Evolutionary conservation across 1,140 invertebrate genomes (phyloP), one percentile per base, ranked within the genome.

Genomic region (Drosophila nasuta): DNA sequence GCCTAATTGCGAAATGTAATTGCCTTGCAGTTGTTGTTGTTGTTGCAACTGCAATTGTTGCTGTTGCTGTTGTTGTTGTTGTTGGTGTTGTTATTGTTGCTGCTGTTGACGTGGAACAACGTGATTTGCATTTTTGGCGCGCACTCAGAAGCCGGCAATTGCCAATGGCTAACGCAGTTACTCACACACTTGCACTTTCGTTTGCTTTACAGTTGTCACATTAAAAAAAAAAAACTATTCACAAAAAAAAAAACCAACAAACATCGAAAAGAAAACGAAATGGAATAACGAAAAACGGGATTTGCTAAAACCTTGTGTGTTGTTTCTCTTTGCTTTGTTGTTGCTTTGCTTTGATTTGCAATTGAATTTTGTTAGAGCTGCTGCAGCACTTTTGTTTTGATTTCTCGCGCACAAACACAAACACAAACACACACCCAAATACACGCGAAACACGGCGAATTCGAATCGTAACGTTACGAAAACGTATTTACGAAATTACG

Each of bases 51-150:
- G 20, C 20, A 20, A 20, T 20, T 45, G 49, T 45, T 46, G 46
- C 45, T 46, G 56, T 66, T 57, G 62, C n/a, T 64, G 20, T 30
- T n/a, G n/a, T n/a, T n/a, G n/a, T n/a, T n/a, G n/a, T n/a, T n/a
- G n/a, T n/a, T n/a, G n/a, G n/a, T 43, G 15, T 30, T 52, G 35
- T 49, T 60, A 49, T 13, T 54, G 41, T 46, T 49, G 30, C 5
- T 43, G 17, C 48, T 52, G 8, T 56, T 46, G 73, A 38, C 49
- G 46, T 68, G 57, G 30, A 51, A n/a, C 30, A 75, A 62, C 65
- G 62, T 70, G 72, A 58, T 43, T 62, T 63, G 20, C 54, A 57
- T 57, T 58, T 65, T 67, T 68, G 70, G 75, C 75, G 63, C 75
- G 70, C 68, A 30, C 52, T 75, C 64, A 58, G 52, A 46, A 68